Evolutionary conservation across 2,888 invertebrate genomes (phyloP), one percentile per base, ranked within the genome.

Genomic region (Orthosia incerta): DNA sequence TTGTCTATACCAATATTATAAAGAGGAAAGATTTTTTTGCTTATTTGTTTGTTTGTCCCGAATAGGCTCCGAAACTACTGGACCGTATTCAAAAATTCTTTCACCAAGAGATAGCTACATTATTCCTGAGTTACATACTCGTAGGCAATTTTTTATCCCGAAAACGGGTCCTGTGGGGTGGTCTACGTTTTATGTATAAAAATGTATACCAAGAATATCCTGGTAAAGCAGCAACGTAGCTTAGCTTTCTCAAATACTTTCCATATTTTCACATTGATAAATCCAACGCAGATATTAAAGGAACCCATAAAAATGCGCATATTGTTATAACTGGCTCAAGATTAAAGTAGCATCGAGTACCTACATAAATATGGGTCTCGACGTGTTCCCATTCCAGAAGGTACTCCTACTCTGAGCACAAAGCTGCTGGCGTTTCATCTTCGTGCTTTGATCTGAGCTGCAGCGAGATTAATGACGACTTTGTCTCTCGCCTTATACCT

Each of bases 391-490:
- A 76, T 87, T 86, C 71, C 70, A 62, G 76, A 39, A 73, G 78
- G 63, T 80, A 83, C 84, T 77, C 73, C 39, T 7, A 39, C 39
- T 57, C 61, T 71, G 50, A 72, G 71, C 73, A 83, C 80, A 85
- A 82, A 84, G 87, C 79, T 76, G 83, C 80, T 72, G 68, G 66
- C 86, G 83, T 86, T 88, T 88, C 88, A 88, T 86, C 84, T 87
- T 79, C 78, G 78, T 78, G 83, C 88, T 87, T 87, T 87, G 87
- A 87, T 85, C 82, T 73, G 78, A 81, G 83, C 76, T 75, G 74
- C 81, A 70, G 82, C 71, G 71, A 82, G 88, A 87, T 87, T 88
- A 88, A 84, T 84, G 77, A 56, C 59, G 74, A 77, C 79, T 82
- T 79, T 81, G 77, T 82, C 74, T 69, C 69, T 72, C 70, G 45